A percentile compares a stretch with the other conserved stretches of the same genome.
These are phyloP conservation scores for Agonopterix arenella DNA, from an alignment of 2,888 invertebrate genomes.

Conservation along the genomic window DNA sequence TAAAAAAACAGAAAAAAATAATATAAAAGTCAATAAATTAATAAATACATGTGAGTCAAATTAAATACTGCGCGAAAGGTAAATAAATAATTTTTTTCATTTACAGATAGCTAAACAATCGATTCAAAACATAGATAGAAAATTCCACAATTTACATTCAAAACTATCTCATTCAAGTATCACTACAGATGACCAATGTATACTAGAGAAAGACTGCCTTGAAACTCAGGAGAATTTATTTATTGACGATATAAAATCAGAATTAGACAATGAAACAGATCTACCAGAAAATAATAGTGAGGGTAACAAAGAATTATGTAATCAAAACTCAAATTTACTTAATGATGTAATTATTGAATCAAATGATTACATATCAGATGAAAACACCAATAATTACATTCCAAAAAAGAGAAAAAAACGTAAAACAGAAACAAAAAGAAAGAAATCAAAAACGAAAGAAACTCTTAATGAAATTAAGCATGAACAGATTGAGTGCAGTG, in stretches of 20 bases:
- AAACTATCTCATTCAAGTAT: not conserved
- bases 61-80: too few relatives aligned
- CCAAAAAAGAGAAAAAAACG: not conserved
- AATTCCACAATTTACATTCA: conserved; percentile 20
- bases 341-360: not conserved
- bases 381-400: not conserved
- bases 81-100: not conserved
- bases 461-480: conserved; percentile 6
- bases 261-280: not conserved
- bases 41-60: too few relatives aligned
- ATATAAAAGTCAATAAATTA: too few relatives aligned
- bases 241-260: not conserved
- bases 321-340: too few relatives aligned
- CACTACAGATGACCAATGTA: not conserved
- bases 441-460: conserved; percentile 8
- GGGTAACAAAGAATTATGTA: not conserved
- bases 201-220: not conserved
- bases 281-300: not conserved
- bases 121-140: conserved; percentile 21
- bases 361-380: not conserved
- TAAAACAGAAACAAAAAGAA: not conserved
- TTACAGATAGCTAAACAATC: conserved; percentile 17
- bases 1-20: too few relatives aligned
- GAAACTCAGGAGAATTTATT: not conserved
- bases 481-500: conserved; percentile 7